phyloP scores from a whole-genome alignment of 30 jellyfish, hydroid and myxozoan species.

The Cassiopea xamachana region DNA sequence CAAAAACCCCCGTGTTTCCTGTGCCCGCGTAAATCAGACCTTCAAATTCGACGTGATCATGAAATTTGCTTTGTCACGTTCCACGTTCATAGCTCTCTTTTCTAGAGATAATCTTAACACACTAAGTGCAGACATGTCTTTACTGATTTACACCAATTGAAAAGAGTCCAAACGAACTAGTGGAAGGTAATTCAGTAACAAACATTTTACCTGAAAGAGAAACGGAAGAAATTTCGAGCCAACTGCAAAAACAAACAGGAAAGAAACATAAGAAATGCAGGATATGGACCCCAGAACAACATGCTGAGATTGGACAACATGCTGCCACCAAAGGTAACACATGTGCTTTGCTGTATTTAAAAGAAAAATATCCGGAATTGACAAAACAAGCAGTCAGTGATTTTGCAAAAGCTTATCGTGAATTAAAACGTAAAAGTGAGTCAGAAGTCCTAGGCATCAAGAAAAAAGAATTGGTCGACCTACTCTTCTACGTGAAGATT shows the following conservation, averaged over 20 bases:
- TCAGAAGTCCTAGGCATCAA: slow-evolving; percentile 29
- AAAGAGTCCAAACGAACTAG: too few species aligned
- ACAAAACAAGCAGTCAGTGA: slow-evolving; percentile 54
- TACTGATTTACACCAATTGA: too few species aligned
- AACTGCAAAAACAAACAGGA: slow-evolving; percentile 56
- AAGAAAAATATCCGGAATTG: slow-evolving; percentile 32
- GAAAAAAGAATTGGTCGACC: slow-evolving; percentile 55
- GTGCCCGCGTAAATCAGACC: too few species aligned
- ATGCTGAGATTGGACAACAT: slow-evolving; percentile 55
- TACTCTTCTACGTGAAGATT: slow-evolving; percentile 34
- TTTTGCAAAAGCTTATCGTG: slow-evolving; percentile 36
- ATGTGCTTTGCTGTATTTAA: slow-evolving; percentile 16
- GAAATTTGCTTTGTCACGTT: too few species aligned
- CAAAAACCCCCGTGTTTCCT: too few species aligned
- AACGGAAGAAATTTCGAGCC: slow-evolving; percentile 57
- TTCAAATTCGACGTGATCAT: too few species aligned
- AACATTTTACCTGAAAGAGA: slow-evolving; percentile 55
- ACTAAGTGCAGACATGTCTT: too few species aligned
- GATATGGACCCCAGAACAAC: slow-evolving; percentile 54
- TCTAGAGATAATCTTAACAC: too few species aligned
- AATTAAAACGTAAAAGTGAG: slow-evolving; percentile 29
- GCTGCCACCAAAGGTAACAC: slow-evolving; percentile 59
- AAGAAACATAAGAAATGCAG: slow-evolving; percentile 39
- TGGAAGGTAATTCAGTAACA: not conserved
- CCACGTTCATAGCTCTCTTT: too few species aligned